Percentiles rank a stretch among this genome's conserved stretches.
Evolutionary conservation across 2,113 vertebrate genomes (phyloP).

Genomic region (Hassar affinis): DNA sequence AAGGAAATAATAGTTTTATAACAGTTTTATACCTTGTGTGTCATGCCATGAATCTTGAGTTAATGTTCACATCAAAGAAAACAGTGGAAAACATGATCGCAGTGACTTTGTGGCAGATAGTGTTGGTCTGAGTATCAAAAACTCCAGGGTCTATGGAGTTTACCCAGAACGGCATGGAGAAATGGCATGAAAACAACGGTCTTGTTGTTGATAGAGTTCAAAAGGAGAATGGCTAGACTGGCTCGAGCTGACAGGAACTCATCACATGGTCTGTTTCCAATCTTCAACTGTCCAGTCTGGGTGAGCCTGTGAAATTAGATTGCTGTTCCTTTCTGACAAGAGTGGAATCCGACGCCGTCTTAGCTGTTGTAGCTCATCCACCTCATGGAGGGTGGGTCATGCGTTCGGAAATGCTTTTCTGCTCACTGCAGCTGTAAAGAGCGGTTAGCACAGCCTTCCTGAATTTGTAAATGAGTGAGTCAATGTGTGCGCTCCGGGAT

Average conservation of each 20-base stretch:
- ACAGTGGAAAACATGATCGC: neutral
- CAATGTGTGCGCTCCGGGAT: neutral
- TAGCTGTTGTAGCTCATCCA: neutral
- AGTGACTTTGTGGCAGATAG: neutral
- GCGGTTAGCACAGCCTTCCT: neutral
- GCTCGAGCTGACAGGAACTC: neutral
- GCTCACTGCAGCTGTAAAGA: neutral
- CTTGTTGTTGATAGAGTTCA: neutral
- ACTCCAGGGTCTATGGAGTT: neutral
- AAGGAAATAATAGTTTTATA: constrained; percentile 36
- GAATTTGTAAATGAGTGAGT: neutral
- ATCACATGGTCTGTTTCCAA: neutral
- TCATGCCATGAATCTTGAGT: neutral
- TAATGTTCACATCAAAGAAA: neutral
- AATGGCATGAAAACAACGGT: neutral
- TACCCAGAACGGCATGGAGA: neutral
- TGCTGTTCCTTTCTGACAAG: neutral
- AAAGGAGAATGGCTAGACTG: neutral
- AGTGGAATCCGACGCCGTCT: too few relatives aligned
- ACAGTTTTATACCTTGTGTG: neutral
- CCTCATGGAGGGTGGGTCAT: neutral
- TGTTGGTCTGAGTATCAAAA: neutral
- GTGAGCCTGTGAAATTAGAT: neutral
- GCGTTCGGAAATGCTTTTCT: neutral
- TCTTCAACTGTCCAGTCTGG: neutral